Base-by-base conservation (phyloP, 2,797 vertebrate genomes). In the Arnoldichthys spilopterus region DNA sequence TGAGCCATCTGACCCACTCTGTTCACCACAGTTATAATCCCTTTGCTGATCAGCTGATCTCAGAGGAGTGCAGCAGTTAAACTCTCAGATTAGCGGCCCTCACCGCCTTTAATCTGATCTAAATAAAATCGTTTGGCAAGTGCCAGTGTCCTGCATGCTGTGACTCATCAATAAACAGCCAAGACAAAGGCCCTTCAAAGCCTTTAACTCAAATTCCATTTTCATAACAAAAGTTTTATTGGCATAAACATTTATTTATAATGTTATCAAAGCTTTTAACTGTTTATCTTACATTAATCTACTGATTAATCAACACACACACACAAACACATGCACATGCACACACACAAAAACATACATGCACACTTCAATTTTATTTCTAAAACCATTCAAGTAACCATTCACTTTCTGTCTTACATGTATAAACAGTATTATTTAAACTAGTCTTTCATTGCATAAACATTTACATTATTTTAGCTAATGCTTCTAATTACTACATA, bases 61-160 rank as follows among this genome's bases (percentile, higher is more conserved):
- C 73, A 73, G 77, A 63, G 70, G 64, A 81, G 56, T 51, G 51
- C 63, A 78, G 76, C 59, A 79, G 81, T 76, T 83, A 53, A 78
- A 80, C 69, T 71, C 74, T 54, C 56, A 72, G 71, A 82, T 78
- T 85, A 78, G 74, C n/a, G 2, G 54, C 66, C 75, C 54, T 67
- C 70, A 32, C 20, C 62, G 40, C 40, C 49, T 79, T 85, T 74
- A 83, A 83, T 81, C 78, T 83, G 76, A 83, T 83, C 63, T 77
- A 71, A 83, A 83, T 81, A 59, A 85, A 85, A 81, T 81, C 59
- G 64, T 71, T 74, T 63, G 58, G 71, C 74, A 73, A 78, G 76
- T 69, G 59, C 37, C 13, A 18, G 7, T 49, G 59, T 45, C 54
- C 43, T 56, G 53, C 11, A 12, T 51, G 22, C 53, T 40, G 49